phyloP scores from a whole-genome alignment of 1,140 invertebrate species.

The Lamellibrachia luymesi region DNA sequence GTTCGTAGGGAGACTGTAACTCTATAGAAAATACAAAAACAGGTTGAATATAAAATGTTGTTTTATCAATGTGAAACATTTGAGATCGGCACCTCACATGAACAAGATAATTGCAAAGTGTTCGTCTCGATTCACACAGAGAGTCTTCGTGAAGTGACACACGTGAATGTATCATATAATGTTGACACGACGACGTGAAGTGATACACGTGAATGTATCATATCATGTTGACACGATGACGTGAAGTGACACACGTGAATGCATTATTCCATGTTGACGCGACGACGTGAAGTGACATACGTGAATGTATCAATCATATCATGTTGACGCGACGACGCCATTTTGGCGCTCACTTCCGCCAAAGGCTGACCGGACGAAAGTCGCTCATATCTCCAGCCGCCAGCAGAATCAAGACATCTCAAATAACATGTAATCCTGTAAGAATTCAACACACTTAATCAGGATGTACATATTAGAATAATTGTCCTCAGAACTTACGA shows the following conservation, averaged over 20 bases:
- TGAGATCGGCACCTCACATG: no score
- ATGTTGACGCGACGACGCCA: background rate
- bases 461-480: background rate
- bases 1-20: no score
- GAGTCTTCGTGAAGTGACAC: no score
- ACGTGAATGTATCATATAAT: no score
- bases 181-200: no score
- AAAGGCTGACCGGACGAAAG: background rate
- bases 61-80: no score
- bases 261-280: background rate
- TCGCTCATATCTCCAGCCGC: background rate
- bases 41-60: no score
- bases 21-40: no score
- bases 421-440: constrained; percentile 39
- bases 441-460: constrained; percentile 15
- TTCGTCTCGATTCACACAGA: no score
- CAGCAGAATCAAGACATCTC: constrained; percentile 33
- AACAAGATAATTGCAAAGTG: no score
- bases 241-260: background rate
- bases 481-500: background rate
- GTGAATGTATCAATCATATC: background rate
- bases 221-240: no score
- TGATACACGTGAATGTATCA: no score
- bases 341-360: background rate
- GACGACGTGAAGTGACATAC: background rate